phyloP scores from a whole-genome alignment of 2,113 vertebrate species.

The Phyllostomus hastatus region DNA sequence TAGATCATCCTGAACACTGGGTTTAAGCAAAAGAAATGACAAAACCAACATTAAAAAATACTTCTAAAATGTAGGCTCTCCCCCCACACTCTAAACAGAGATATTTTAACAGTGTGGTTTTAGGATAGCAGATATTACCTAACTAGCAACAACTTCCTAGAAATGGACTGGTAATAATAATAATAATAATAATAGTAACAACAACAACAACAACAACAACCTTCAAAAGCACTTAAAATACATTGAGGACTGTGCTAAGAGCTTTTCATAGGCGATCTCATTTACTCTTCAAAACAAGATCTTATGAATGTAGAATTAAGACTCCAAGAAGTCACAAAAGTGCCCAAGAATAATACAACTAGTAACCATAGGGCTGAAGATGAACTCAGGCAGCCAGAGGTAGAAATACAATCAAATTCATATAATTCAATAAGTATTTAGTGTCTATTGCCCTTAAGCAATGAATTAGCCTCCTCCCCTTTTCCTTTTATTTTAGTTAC shows the following conservation, averaged over 20 bases:
- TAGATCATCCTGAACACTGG: background rate
- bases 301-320: background rate
- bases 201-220: background rate
- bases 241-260: background rate
- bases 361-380: background rate
- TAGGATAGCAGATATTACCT: background rate
- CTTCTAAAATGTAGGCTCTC: background rate
- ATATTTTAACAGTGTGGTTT: background rate
- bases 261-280: background rate
- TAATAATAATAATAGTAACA: background rate
- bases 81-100: background rate
- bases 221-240: background rate
- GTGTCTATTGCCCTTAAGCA: background rate
- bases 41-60: slow-evolving; percentile 4
- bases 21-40: slow-evolving; percentile 28
- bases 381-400: background rate
- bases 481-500: background rate
- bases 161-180: background rate
- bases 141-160: background rate
- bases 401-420: background rate
- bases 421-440: background rate
- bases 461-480: background rate
- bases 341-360: background rate
- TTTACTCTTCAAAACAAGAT: background rate
- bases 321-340: background rate